A percentile compares a stretch with the other conserved stretches of the same genome.
Evolutionary conservation across 2,888 invertebrate species (phyloP).

Genomic region (Cerceris ruficornis): DNA sequence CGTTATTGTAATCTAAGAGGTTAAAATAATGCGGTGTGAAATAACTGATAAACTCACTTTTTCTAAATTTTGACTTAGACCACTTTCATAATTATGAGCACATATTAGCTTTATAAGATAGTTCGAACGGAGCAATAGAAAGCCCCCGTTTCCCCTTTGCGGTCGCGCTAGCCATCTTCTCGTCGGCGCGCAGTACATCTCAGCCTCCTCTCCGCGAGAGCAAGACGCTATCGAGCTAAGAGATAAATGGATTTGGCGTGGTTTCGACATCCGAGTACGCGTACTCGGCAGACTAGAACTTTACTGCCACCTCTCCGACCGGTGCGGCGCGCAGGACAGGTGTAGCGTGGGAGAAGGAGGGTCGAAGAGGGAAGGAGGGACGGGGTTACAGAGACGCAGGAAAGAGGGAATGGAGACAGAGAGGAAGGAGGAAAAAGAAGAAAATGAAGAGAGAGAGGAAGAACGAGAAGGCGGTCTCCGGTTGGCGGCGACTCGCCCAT

Average conservation of each 20-base stretch:
- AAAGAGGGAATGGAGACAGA: slow-evolving; percentile 30
- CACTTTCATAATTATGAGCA: too few species aligned
- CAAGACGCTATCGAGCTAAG: slow-evolving; percentile 20
- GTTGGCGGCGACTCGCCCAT: slow-evolving; percentile 78
- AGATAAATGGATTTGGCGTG: slow-evolving; percentile 76
- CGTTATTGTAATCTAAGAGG: too few species aligned
- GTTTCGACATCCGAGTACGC: slow-evolving; percentile 66
- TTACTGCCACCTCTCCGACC: slow-evolving; percentile 56
- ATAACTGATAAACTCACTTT: too few species aligned
- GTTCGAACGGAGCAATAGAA: too few species aligned
- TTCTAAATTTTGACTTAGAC: too few species aligned
- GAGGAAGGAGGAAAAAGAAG: slow-evolving; percentile 49
- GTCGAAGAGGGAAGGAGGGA: slow-evolving; percentile 40
- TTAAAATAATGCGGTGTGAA: too few species aligned
- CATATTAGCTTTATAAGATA: too few species aligned
- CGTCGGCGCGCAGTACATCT: neutral
- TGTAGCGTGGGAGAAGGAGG: slow-evolving; percentile 78
- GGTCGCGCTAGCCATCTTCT: neutral
- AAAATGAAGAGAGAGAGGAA: slow-evolving; percentile 60
- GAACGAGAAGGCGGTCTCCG: slow-evolving; percentile 78
- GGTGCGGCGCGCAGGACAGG: slow-evolving; percentile 73
- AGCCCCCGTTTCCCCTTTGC: too few species aligned
- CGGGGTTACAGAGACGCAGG: slow-evolving; percentile 47
- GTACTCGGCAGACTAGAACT: slow-evolving; percentile 66
- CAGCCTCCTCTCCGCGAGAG: neutral